phyloP scores from a whole-genome alignment of 2,797 vertebrate species.

The Clamator glandarius region DNA sequence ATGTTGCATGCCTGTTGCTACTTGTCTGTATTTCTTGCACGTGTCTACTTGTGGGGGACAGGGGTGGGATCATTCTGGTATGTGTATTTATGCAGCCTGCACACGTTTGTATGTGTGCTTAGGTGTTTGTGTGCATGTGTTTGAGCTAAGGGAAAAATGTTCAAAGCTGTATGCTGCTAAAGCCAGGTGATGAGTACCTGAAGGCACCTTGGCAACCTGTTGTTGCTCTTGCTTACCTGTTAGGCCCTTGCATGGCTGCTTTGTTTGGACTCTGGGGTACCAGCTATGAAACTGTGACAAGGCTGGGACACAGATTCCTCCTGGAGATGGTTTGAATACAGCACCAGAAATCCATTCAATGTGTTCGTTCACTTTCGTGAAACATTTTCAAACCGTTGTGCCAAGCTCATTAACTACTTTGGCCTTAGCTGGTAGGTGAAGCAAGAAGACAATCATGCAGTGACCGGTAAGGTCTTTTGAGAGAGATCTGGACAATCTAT shows the following conservation, averaged over 20 bases:
- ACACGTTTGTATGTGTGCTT: slow-evolving; percentile 3
- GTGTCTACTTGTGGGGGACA: background rate
- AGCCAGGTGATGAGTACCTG: background rate
- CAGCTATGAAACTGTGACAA: background rate
- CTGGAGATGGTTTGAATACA: slow-evolving; percentile 5
- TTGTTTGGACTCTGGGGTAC: background rate
- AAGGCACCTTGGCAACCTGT: background rate
- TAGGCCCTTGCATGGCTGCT: background rate
- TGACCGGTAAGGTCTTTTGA: background rate
- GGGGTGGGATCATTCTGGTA: background rate
- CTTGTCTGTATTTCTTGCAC: slow-evolving; percentile 49
- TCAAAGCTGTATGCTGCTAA: background rate
- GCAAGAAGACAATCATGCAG: slow-evolving; percentile 15
- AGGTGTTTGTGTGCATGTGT: background rate
- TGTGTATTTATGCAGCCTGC: slow-evolving; percentile 30
- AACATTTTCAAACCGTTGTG: slow-evolving; percentile 22
- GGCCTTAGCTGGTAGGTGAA: slow-evolving; percentile 32
- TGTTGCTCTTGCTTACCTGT: background rate
- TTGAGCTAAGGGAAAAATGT: background rate
- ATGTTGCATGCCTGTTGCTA: slow-evolving; percentile 57
- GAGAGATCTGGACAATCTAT: background rate
- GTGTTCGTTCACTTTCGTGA: background rate
- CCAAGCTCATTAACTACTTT: background rate
- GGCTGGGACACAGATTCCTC: background rate
- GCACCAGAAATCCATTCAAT: slow-evolving; percentile 5